These are phyloP conservation scores for Spea hammondii DNA, from an alignment of 2,797 vertebrate species.

Conservation along the genomic window DNA sequence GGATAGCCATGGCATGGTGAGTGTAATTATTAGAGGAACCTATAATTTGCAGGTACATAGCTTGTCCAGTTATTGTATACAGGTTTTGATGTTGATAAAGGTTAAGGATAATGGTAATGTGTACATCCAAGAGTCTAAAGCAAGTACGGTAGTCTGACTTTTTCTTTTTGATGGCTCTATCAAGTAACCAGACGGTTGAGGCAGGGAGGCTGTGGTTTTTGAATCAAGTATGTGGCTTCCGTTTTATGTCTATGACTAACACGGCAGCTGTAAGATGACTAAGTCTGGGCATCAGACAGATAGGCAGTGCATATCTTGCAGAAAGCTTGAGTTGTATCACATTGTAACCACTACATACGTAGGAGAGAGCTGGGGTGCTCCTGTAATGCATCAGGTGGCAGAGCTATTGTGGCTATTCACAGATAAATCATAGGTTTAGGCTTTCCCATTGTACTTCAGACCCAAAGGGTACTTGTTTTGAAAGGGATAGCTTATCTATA, in stretches of 20 bases:
- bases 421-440: background rate
- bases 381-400: background rate
- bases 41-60: background rate
- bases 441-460: no score
- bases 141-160: no score
- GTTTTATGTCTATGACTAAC: constrained; percentile 29
- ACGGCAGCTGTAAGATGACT: constrained; percentile 40
- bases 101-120: background rate
- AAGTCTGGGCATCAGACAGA: constrained; percentile 11
- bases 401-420: background rate
- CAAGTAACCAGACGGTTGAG: constrained; percentile 1
- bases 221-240: constrained; percentile 27
- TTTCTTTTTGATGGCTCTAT: background rate
- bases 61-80: background rate
- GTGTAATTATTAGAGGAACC: no score
- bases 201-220: constrained; percentile 33
- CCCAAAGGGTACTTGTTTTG: no score
- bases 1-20: no score
- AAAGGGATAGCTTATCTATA: no score
- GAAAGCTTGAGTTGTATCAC: constrained; percentile 6
- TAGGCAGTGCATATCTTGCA: constrained; percentile 13
- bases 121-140: background rate
- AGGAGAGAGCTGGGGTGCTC: background rate
- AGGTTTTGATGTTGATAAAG: background rate
- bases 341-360: constrained; percentile 19